A percentile compares a stretch with the other conserved stretches of the same genome.
phyloP scores from a whole-genome alignment of 2,113 vertebrate species.

The Eidolon helvum region DNA sequence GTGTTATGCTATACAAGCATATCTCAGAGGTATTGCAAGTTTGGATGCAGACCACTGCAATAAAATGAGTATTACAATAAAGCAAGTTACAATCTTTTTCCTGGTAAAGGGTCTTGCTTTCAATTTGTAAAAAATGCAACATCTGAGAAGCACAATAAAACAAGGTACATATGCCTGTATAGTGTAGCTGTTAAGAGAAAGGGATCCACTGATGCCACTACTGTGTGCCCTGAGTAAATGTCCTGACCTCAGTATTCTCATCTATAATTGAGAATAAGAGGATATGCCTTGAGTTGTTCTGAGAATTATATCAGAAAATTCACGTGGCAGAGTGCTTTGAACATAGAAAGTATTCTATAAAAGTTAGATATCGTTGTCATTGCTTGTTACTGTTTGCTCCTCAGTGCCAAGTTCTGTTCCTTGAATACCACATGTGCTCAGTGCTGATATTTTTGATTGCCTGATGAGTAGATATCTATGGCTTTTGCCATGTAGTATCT shows the following conservation, averaged over 20 bases:
- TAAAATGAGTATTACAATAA: neutral
- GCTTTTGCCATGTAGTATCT: neutral
- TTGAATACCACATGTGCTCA: neutral
- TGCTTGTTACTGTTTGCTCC: neutral
- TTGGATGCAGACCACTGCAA: neutral
- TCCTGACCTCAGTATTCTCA: neutral
- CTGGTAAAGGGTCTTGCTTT: neutral
- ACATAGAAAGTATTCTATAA: neutral
- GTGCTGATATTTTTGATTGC: neutral
- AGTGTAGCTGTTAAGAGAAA: neutral
- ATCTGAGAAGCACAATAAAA: neutral
- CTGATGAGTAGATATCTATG: neutral
- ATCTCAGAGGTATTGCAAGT: neutral
- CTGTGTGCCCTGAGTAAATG: neutral
- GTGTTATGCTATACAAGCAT: too few species aligned
- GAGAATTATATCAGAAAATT: neutral
- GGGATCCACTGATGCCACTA: neutral
- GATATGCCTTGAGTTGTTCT: neutral
- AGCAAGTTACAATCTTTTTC: neutral
- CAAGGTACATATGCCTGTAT: neutral
- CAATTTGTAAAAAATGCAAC: neutral
- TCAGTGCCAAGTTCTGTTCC: neutral
- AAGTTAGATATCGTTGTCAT: neutral
- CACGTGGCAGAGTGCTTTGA: too few species aligned
- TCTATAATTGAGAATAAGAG: neutral